Conservation (phyloP, 1,140 invertebrate species). For the Druon quercuslanigerum region DNA sequence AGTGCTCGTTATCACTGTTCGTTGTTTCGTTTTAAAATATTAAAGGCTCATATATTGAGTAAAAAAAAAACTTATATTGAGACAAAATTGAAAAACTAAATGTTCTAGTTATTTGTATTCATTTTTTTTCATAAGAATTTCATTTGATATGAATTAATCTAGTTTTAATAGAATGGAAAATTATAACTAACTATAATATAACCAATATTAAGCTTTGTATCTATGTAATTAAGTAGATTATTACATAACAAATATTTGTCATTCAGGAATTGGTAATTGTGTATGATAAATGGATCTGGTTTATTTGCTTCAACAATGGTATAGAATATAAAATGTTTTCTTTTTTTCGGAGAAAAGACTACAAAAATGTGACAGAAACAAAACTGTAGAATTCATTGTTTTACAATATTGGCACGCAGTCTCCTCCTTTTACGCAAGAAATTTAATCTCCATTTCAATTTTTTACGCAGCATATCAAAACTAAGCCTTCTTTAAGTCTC, state of each 20-base stretch:
- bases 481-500: conserved; percentile 20
- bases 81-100: too few species aligned
- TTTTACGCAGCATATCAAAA: conserved; percentile 8
- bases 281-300: conserved; percentile 29
- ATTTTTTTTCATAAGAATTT: too few species aligned
- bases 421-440: conserved; percentile 22
- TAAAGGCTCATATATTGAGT: too few species aligned
- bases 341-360: conserved; percentile 24
- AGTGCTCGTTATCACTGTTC: too few species aligned
- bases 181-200: too few species aligned
- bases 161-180: too few species aligned
- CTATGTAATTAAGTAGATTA: not conserved
- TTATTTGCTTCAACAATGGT: conserved; percentile 5
- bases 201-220: too few species aligned
- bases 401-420: conserved; percentile 26
- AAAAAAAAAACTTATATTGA: too few species aligned
- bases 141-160: too few species aligned
- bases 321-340: conserved; percentile 23
- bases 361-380: conserved; percentile 25
- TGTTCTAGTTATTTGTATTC: too few species aligned
- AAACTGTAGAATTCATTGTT: conserved; percentile 4
- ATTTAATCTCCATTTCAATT: conserved; percentile 8
- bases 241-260: not conserved
- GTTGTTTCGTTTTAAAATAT: too few species aligned
- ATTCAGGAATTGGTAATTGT: not conserved